Evolutionary conservation across 1,140 invertebrate genomes (phyloP), one percentile per base, ranked within the genome.

Genomic region (Subanguina moxae): DNA sequence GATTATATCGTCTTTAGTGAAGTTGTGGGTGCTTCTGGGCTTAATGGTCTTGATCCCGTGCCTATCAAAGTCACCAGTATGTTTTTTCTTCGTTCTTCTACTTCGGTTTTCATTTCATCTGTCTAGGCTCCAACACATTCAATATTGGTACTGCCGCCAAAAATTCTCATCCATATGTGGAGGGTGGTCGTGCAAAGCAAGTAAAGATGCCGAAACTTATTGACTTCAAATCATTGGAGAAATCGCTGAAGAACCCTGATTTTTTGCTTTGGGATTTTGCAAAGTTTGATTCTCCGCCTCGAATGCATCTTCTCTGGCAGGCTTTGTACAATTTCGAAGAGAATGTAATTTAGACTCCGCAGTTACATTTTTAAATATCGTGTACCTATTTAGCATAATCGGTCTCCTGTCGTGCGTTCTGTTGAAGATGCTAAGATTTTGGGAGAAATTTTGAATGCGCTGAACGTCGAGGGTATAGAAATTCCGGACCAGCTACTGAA

Each of bases 1-100:
- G 93, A 97, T 83, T 89, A 90, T 84, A 92, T 98, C 8, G 94
- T 90, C 17, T 97, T 97, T 83, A 91, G 91, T 86, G 87, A 98
- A 0, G 89, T 93, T 84, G 95, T 94, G 27, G 97, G 97, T 92
- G 28, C 28, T 3, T 87, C 85, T 5, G 91, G 97, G 84, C 83
- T 99, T 17, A 98, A 98, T 85, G 89, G 88, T 57, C 91, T 90
- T 82, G 87, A 90, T 76, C 92, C 93, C 0, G 87, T 89, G 13
- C 91, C 92, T 84, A 93, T 98, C 65, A 93, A 23, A 45, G 52
- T 56, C 3, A 5, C 13, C 3, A 56, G 52, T 56, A 56, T 23
- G 52, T 56, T 56, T 5, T 3, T 13, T 56, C 13, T 38, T 5
- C 3, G 3, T 38, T 38, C 3, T 5, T 38, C 11, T 3, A 5